Conservation (phyloP, 2,113 vertebrate species). For the Pelobates fuscus region DNA sequence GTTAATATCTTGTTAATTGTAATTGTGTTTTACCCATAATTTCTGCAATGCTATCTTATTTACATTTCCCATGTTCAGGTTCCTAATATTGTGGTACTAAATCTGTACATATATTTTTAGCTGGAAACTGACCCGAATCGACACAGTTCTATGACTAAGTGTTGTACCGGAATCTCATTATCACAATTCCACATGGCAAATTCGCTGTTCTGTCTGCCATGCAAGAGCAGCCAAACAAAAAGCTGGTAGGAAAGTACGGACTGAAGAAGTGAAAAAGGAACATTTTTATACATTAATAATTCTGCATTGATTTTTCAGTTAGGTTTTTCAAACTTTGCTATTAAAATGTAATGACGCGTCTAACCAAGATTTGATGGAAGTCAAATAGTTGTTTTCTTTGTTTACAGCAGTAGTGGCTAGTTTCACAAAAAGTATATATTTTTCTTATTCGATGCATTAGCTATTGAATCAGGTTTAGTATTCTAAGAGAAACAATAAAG, state of each 20-base stretch:
- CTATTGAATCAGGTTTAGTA: no score
- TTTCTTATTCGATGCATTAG: not conserved
- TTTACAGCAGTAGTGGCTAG: conserved; percentile 44
- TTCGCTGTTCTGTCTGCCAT: conserved; percentile 41
- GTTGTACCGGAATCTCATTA: conserved; percentile 54
- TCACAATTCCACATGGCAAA: conserved; percentile 43
- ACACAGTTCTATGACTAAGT: conserved; percentile 51
- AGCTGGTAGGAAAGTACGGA: conserved; percentile 39
- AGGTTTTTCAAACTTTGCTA: conserved; percentile 54
- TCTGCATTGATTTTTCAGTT: conserved; percentile 50
- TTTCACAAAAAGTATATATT: conserved; percentile 42
- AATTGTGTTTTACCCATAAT: not conserved
- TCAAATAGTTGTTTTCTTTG: conserved; percentile 48
- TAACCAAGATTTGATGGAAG: conserved; percentile 54
- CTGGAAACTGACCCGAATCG: conserved; percentile 54
- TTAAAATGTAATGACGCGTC: conserved; percentile 57
- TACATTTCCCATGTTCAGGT: conserved; percentile 40
- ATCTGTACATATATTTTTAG: conserved; percentile 14
- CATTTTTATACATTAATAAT: conserved; percentile 35
- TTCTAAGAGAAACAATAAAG: no score
- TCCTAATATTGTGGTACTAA: conserved; percentile 10
- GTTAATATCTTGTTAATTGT: not conserved
- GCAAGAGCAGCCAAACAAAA: conserved; percentile 42
- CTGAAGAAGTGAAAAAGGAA: conserved; percentile 24
- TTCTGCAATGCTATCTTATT: conserved; percentile 21